Percentiles rank a stretch among this genome's conserved stretches.
Conservation (phyloP, 2,113 vertebrate species). For the Pygoscelis antarcticus region DNA sequence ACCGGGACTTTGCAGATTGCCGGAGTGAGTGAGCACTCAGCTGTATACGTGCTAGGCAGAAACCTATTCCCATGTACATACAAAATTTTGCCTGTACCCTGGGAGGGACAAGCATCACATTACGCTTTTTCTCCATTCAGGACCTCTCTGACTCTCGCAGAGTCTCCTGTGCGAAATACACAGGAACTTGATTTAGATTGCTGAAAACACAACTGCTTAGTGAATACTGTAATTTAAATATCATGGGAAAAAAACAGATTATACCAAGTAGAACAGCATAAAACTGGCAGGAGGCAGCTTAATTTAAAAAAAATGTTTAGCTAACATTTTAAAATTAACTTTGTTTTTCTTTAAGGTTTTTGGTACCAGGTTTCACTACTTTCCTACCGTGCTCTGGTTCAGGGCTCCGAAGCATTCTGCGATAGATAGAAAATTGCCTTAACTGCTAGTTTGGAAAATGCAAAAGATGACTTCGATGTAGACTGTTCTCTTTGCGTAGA, state of each 20-base stretch:
- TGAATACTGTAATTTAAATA: background rate
- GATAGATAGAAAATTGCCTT: background rate
- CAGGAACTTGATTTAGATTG: background rate
- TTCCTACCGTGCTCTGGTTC: background rate
- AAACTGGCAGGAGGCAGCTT: background rate
- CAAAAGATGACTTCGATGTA: background rate
- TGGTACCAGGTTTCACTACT: background rate
- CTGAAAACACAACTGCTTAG: background rate
- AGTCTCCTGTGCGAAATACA: background rate
- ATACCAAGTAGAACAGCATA: background rate
- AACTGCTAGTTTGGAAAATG: background rate
- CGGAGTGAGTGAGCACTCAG: conserved; percentile 72
- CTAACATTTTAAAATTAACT: background rate
- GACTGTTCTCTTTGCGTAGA: background rate
- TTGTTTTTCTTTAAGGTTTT: background rate
- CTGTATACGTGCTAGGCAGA: accelerated
- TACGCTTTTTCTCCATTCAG: background rate
- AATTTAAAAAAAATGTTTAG: background rate
- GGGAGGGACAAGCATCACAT: background rate
- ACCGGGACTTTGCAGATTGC: conserved; percentile 83
- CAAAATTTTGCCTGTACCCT: background rate
- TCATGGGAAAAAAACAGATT: background rate
- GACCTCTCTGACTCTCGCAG: background rate
- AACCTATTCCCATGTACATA: accelerated
- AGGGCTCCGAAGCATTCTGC: background rate